Evolutionary conservation across 2,113 vertebrate genomes (phyloP).

Genomic region (Gallinago media): DNA sequence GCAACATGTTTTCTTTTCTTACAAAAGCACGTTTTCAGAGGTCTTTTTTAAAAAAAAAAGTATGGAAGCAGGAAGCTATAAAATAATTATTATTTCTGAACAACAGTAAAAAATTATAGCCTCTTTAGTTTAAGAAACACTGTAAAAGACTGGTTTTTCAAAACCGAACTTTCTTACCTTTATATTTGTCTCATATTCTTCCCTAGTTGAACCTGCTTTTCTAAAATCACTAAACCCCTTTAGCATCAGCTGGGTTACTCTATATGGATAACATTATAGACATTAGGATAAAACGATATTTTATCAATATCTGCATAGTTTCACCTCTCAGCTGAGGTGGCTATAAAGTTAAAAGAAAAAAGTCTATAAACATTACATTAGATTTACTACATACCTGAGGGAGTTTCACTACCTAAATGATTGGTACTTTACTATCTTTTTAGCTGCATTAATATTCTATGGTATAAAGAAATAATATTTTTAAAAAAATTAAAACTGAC

Average conservation of each 20-base stretch:
- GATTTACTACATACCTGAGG: neutral
- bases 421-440: neutral
- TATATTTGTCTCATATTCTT: neutral
- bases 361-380: neutral
- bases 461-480: neutral
- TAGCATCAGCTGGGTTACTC: neutral
- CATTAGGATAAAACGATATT: neutral
- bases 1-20: neutral
- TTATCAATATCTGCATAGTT: neutral
- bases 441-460: neutral
- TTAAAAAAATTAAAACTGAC: neutral
- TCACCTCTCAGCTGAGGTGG: neutral
- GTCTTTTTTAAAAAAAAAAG: neutral
- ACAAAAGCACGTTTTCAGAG: neutral
- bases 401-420: neutral
- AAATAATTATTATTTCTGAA: neutral
- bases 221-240: neutral
- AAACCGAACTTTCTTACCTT: neutral
- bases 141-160: neutral
- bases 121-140: neutral
- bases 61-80: neutral
- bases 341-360: neutral
- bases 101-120: neutral
- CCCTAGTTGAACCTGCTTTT: neutral
- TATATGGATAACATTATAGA: neutral